Evolutionary conservation across 2,888 invertebrate genomes (phyloP), one percentile per base, ranked within the genome.

Genomic region (Tetranychus piercei): DNA sequence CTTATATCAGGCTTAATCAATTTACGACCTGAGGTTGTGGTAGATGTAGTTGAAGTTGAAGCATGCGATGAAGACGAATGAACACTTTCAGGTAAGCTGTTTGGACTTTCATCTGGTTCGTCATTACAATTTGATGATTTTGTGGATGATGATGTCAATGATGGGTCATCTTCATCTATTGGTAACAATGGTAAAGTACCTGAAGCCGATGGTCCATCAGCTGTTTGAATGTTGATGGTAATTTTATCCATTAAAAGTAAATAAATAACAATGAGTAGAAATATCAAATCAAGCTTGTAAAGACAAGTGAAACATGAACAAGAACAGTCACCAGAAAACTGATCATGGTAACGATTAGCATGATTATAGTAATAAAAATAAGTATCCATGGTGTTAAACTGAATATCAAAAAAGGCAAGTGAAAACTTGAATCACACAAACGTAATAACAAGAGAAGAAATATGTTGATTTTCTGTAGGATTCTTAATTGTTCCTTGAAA

Each of bases 301-400:
- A 69, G n/a, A 69, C 69, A 69, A 20, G 22, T 23, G n/a, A 69
- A 69, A 69, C 69, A 69, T 23, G 69, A 69, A 7, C 69, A 69
- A 2, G 69, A 23, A 69, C 55, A 55, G 55, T 55, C 55, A 55
- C 55, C 55, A 55, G 55, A 55, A 15, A 55, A 55, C 9, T 55
- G 55, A 55, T 55, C 2, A 55, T 55, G 9, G 15, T 55, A 15
- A 55, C 15, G 9, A 15, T 55, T 55, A 55, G 11, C 55, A 55
- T 55, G 55, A 55, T 55, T 55, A 55, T 15, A 55, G 55, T 55
- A 55, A 55, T 55, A 55, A 55, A 55, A 55, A 55, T 55, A 55
- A 15, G 55, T 55, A 55, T 55, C 55, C 55, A 55, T 55, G 55
- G 55, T 55, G 6, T 55, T 55, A 9, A 55, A 55, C 6, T 55